phyloP scores from a whole-genome alignment of 1,140 invertebrate genomes.

The Grapholita molesta region DNA sequence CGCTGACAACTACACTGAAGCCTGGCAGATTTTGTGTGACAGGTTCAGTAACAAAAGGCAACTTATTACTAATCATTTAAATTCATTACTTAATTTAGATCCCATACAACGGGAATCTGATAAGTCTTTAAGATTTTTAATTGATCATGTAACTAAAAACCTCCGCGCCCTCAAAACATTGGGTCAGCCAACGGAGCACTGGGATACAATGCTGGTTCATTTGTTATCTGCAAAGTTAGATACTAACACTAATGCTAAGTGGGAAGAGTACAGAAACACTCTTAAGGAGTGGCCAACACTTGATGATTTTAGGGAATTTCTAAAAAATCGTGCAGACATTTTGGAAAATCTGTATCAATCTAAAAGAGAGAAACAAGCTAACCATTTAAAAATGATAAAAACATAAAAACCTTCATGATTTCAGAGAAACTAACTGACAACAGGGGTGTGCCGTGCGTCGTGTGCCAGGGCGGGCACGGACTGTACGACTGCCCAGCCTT shows the following conservation, averaged over 20 bases:
- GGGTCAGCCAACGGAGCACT: neutral
- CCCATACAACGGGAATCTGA: neutral
- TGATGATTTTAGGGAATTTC: neutral
- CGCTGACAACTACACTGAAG: slow-evolving; percentile 41
- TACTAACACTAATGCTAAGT: neutral
- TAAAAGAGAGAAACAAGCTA: neutral
- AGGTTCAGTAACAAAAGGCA: slow-evolving; percentile 42
- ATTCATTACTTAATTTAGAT: slow-evolving; percentile 6
- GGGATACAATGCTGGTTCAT: neutral
- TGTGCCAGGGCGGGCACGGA: neutral
- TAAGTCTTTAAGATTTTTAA: slow-evolving; percentile 11
- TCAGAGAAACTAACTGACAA: neutral
- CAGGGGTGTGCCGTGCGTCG: slow-evolving; percentile 4
- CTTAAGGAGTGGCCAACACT: neutral
- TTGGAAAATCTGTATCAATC: neutral
- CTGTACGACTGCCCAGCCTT: neutral
- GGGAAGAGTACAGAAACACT: neutral
- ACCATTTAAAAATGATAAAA: neutral
- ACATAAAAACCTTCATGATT: neutral
- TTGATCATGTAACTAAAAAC: neutral
- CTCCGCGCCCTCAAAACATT: neutral
- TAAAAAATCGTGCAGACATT: neutral
- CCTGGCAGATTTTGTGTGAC: slow-evolving; percentile 42
- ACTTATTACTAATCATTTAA: slow-evolving; percentile 25
- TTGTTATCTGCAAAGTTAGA: neutral